Conservation (phyloP, 2,888 invertebrate genomes). For the Artemia sp. region DNA sequence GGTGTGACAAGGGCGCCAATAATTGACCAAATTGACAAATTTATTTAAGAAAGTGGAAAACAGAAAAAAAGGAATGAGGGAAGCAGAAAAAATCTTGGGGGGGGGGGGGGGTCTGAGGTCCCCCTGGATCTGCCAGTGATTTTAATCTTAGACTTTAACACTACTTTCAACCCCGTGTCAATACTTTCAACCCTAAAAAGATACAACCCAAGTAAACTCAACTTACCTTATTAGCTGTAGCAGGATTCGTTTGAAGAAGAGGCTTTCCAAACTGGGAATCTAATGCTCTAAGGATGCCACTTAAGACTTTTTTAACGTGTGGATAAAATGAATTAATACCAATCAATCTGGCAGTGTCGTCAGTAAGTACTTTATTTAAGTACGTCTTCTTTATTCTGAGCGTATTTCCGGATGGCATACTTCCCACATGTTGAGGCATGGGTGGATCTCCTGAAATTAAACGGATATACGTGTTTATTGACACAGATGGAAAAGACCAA, state of each 20-base stretch:
- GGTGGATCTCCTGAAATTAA: conserved; percentile 53
- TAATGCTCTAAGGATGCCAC: conserved; percentile 78
- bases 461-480: not conserved
- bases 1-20: too few relatives aligned
- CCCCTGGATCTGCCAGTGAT: too few relatives aligned
- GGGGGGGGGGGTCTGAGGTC: too few relatives aligned
- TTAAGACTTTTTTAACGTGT: conserved; percentile 82
- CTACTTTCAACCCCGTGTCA: too few relatives aligned
- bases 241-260: conserved; percentile 85
- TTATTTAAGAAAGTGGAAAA: too few relatives aligned
- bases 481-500: too few relatives aligned
- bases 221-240: conserved; percentile 67
- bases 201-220: not conserved
- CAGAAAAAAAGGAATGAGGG: too few relatives aligned
- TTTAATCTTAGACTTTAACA: too few relatives aligned
- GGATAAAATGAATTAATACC: conserved; percentile 95
- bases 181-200: not conserved
- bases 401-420: conserved; percentile 86
- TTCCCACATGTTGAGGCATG: conserved; percentile 90
- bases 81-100: too few relatives aligned
- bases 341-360: conserved; percentile 86
- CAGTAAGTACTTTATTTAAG: conserved; percentile 77
- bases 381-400: conserved; percentile 86
- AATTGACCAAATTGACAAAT: too few relatives aligned
- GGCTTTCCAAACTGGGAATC: conserved; percentile 95